Evolutionary conservation across 2,888 invertebrate genomes (phyloP).

Genomic region (Apantesis nais): DNA sequence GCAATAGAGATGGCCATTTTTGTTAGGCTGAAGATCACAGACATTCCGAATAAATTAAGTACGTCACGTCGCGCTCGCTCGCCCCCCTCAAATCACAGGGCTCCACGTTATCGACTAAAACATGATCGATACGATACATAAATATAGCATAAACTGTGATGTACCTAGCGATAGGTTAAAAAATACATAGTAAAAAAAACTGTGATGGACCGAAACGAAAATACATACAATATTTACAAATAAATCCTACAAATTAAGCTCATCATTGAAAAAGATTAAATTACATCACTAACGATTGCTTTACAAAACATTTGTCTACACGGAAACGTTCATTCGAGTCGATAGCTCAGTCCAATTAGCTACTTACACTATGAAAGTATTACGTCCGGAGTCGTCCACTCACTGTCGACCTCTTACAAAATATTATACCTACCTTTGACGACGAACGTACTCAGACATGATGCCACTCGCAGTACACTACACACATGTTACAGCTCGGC

Average conservation of each 20-base stretch:
- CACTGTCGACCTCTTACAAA: conserved; percentile 40
- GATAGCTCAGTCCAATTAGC: conserved; percentile 59
- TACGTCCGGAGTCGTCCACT: conserved; percentile 28
- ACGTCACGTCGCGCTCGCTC: conserved; percentile 35
- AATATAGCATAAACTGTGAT: conserved; percentile 40
- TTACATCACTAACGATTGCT: conserved; percentile 72
- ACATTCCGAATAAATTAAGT: conserved; percentile 63
- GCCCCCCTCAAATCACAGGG: conserved; percentile 35
- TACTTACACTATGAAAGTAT: conserved; percentile 56
- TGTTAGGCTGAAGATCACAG: conserved; percentile 60
- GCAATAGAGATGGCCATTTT: conserved; percentile 57
- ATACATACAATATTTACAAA: conserved; percentile 83
- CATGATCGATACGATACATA: conserved; percentile 23
- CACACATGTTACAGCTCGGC: not conserved
- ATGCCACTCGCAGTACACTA: not conserved
- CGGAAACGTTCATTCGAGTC: conserved; percentile 42
- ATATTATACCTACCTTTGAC: conserved; percentile 30
- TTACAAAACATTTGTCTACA: conserved; percentile 51
- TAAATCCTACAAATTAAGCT: conserved; percentile 80
- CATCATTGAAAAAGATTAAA: conserved; percentile 73
- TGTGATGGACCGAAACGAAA: conserved; percentile 69
- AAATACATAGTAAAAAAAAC: conserved; percentile 34
- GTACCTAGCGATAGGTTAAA: conserved; percentile 52
- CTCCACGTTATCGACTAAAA: conserved; percentile 28
- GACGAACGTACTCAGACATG: not conserved